Percentiles rank a stretch among this genome's conserved stretches.
Conservation (phyloP, 2,888 invertebrate species). For the Silvanus unidentatus region DNA sequence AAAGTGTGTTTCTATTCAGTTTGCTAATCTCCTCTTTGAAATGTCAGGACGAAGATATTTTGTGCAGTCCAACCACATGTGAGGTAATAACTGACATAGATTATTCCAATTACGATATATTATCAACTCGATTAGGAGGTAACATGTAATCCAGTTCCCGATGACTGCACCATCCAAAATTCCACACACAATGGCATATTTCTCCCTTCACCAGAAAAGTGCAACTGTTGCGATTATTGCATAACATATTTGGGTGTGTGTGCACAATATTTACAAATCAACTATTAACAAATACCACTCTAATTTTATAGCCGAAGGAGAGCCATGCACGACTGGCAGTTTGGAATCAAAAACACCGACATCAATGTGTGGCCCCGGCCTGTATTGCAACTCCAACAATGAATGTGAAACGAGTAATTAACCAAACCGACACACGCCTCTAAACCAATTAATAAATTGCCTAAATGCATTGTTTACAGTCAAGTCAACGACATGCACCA, state of each 20-base stretch:
- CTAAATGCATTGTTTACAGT: conserved; percentile 25
- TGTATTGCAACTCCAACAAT: conserved; percentile 46
- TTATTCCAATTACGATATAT: background rate
- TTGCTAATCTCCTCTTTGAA: no score
- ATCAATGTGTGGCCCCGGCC: conserved; percentile 56
- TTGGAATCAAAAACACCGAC: conserved; percentile 50
- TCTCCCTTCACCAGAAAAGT: conserved; percentile 53
- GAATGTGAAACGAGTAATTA: conserved; percentile 49
- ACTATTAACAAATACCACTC: background rate
- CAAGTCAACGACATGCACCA: conserved; percentile 30
- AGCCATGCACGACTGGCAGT: conserved; percentile 45
- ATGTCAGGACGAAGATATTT: conserved; percentile 1
- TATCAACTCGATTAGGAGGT: conserved; percentile 9
- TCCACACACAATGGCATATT: conserved; percentile 51
- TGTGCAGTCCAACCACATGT: background rate
- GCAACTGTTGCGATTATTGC: conserved; percentile 61
- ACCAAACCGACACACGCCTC: no score
- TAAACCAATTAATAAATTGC: background rate
- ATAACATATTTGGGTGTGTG: conserved; percentile 51
- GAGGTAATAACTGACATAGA: background rate
- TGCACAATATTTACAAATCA: background rate
- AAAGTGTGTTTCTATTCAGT: no score
- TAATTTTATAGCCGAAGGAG: conserved; percentile 44
- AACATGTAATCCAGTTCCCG: conserved; percentile 32
- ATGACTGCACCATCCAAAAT: conserved; percentile 52